A percentile compares a stretch with the other conserved stretches of the same genome.
These are phyloP conservation scores for Clupea harengus DNA, from an alignment of 2,113 vertebrate species.

Conservation along the genomic window DNA sequence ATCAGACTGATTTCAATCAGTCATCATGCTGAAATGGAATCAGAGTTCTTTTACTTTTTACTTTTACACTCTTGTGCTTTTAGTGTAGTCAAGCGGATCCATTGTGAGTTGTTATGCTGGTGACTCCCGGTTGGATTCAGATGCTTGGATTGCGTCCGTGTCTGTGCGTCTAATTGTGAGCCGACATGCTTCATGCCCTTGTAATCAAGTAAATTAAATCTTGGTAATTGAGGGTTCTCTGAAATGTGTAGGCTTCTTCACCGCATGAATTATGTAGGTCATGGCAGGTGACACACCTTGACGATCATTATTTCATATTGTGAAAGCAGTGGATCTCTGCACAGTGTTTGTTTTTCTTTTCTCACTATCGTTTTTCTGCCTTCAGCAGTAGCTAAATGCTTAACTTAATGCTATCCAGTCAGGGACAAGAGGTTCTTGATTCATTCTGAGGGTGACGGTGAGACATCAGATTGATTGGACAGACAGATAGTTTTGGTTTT, in stretches of 20 bases:
- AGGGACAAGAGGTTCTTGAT: background rate
- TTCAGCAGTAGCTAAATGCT: background rate
- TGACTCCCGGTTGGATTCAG: background rate
- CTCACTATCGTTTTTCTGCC: background rate
- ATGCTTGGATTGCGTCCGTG: background rate
- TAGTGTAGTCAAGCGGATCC: background rate
- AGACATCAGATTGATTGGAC: background rate
- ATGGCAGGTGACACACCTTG: background rate
- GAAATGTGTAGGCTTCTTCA: slow-evolving; percentile 9
- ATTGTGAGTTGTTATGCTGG: background rate
- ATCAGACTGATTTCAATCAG: background rate
- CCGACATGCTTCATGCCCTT: slow-evolving; percentile 30
- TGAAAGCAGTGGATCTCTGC: background rate
- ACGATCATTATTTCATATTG: background rate
- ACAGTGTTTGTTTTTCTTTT: background rate
- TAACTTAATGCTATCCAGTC: background rate
- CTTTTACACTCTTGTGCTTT: background rate
- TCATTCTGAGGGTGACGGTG: background rate
- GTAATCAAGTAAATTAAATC: slow-evolving; percentile 46
- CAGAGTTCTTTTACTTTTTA: background rate
- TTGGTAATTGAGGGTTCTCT: slow-evolving; percentile 34
- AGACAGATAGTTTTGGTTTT: background rate
- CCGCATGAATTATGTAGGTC: background rate
- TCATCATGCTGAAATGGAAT: background rate
- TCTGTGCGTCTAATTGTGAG: background rate